A percentile compares a stretch with the other conserved stretches of the same genome.
These are phyloP conservation scores for Euspilapteryx auroguttella DNA, from an alignment of 2,888 invertebrate species.

Conservation along the genomic window DNA sequence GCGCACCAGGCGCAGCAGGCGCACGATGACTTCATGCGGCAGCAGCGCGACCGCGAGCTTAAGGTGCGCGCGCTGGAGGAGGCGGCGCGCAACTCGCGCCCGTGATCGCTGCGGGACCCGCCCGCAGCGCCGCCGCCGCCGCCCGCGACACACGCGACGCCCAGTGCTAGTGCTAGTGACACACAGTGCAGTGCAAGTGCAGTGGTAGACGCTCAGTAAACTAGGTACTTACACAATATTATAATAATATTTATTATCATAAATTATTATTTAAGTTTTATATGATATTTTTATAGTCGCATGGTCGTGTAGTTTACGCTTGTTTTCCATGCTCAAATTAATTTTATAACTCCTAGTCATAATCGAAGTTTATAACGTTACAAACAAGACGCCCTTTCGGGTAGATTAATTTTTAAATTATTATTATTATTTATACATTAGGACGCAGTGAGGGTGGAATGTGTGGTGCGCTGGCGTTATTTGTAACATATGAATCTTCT, in stretches of 20 bases:
- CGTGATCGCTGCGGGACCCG: slow-evolving; percentile 18
- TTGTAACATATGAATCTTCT: no score
- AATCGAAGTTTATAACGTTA: slow-evolving; percentile 43
- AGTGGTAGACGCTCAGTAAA: no score
- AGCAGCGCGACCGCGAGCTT: slow-evolving; percentile 82
- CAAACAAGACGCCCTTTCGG: no score
- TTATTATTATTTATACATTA: no score
- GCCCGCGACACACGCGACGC: not conserved
- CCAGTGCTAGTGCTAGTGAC: slow-evolving; percentile 3
- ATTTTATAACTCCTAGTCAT: slow-evolving; percentile 57
- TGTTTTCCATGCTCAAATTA: slow-evolving; percentile 57
- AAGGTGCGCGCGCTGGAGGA: slow-evolving; percentile 85
- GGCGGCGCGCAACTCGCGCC: slow-evolving; percentile 70
- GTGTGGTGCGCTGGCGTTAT: no score
- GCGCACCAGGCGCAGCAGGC: slow-evolving; percentile 12
- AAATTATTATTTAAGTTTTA: slow-evolving; percentile 36
- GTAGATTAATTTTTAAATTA: no score
- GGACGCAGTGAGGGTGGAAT: no score
- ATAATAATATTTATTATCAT: no score
- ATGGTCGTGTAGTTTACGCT: slow-evolving; percentile 52
- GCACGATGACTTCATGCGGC: slow-evolving; percentile 63
- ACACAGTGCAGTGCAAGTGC: slow-evolving; percentile 1
- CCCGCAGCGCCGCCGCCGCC: slow-evolving; percentile 5
- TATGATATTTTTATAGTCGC: slow-evolving; percentile 47
- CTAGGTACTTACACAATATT: no score